phyloP scores from a whole-genome alignment of 1,140 invertebrate species.

The Drosophila kanapiae region DNA sequence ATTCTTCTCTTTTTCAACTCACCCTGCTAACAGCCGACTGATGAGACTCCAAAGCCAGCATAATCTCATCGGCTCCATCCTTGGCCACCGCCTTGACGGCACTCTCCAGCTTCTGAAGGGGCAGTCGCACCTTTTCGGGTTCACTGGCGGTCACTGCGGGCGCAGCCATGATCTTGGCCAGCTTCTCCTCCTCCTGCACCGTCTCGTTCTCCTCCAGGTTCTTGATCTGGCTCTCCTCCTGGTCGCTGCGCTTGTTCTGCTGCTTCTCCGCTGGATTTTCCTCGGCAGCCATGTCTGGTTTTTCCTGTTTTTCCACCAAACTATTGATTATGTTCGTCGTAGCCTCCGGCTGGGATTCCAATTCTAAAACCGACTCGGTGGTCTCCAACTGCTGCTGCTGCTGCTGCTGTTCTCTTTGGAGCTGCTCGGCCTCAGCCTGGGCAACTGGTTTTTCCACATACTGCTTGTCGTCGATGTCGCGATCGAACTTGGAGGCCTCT shows the following conservation, averaged over 20 bases:
- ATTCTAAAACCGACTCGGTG: constrained; percentile 44
- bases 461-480: constrained; percentile 82
- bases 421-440: constrained; percentile 77
- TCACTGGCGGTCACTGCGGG: constrained; percentile 65
- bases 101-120: constrained; percentile 85
- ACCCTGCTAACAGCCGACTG: constrained; percentile 77
- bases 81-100: constrained; percentile 85
- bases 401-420: constrained; percentile 59
- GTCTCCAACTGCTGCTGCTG: constrained; percentile 8
- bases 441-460: constrained; percentile 85
- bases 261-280: constrained; percentile 68
- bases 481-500: constrained; percentile 83
- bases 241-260: constrained; percentile 74
- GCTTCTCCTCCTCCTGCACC: constrained; percentile 79
- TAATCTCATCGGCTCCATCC: constrained; percentile 87
- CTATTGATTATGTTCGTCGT: constrained; percentile 37
- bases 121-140: constrained; percentile 84
- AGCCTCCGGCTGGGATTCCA: constrained; percentile 30
- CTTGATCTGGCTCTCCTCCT: constrained; percentile 54
- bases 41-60: constrained; percentile 87
- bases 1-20: constrained; percentile 1
- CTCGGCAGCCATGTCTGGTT: constrained; percentile 54
- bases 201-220: constrained; percentile 85
- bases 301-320: constrained; percentile 78
- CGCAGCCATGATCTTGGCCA: constrained; percentile 53